Evolutionary conservation across 2,888 invertebrate species (phyloP).

Genomic region (Trissonchulus sp.): DNA sequence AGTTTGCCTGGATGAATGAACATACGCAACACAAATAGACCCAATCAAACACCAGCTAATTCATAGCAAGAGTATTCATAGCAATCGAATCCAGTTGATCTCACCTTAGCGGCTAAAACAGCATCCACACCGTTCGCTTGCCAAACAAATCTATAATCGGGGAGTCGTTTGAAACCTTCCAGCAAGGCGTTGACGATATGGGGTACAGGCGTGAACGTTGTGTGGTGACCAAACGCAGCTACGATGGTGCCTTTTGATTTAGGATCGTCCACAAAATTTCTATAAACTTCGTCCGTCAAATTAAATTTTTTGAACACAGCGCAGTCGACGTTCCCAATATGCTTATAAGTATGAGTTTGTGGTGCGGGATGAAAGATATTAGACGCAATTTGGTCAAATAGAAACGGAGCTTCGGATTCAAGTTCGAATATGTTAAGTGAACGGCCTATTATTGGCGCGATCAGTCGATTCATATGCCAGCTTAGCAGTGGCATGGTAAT

Average conservation of each 20-base stretch:
- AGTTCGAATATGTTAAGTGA: background rate
- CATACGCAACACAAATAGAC: too few species aligned
- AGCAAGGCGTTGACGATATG: conserved; percentile 20
- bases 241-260: conserved; percentile 36
- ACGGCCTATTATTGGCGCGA: background rate
- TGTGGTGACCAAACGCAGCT: conserved; percentile 36
- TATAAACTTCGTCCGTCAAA: too few species aligned
- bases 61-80: too few species aligned
- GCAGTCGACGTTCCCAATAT: background rate
- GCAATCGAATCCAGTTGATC: too few species aligned
- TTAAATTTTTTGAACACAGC: background rate
- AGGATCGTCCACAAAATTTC: conserved; percentile 32
- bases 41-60: too few species aligned
- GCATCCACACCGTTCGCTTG: conserved; percentile 35
- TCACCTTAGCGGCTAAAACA: too few species aligned
- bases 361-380: background rate
- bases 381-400: background rate
- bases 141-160: conserved; percentile 33
- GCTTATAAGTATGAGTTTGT: background rate
- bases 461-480: background rate
- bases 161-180: conserved; percentile 10
- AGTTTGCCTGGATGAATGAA: too few species aligned
- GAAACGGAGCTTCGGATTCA: background rate
- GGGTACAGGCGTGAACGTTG: conserved; percentile 32
- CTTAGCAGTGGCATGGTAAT: background rate